Evolutionary conservation across 1,140 invertebrate genomes (phyloP).

Genomic region (Lepidurus packardi): DNA sequence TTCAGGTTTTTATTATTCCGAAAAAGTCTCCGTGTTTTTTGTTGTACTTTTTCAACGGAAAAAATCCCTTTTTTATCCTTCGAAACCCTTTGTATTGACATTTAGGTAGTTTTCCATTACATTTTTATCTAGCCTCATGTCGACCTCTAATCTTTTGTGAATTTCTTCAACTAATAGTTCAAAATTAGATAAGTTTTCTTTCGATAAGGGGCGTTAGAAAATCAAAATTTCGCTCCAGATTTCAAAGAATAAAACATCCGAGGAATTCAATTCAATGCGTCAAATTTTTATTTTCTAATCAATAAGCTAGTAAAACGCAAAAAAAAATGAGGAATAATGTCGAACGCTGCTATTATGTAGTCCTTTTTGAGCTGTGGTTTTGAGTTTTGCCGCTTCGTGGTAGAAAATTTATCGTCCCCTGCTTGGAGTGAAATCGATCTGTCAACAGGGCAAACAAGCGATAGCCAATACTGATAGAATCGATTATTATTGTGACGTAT

Average conservation of each 20-base stretch:
- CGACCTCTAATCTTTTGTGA: background rate
- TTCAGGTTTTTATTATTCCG: background rate
- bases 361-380: too few relatives aligned
- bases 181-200: too few relatives aligned
- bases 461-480: too few relatives aligned
- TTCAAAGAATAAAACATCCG: too few relatives aligned
- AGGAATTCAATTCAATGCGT: too few relatives aligned
- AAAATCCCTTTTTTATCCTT: background rate
- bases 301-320: background rate
- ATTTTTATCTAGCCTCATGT: background rate
- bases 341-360: too few relatives aligned
- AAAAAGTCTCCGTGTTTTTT: background rate
- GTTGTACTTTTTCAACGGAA: background rate
- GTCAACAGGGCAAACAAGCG: too few relatives aligned
- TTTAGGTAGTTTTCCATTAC: background rate
- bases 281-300: background rate
- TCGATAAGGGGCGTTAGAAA: too few relatives aligned
- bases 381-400: too few relatives aligned
- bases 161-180: too few relatives aligned
- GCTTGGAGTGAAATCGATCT: background rate
- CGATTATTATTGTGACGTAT: background rate
- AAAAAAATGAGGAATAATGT: too few relatives aligned
- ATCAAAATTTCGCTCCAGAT: too few relatives aligned
- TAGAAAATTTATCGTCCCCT: background rate
- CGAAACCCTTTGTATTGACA: background rate